Base-by-base conservation (phyloP, 2,888 invertebrate genomes). In the Chaetogeoica ovagalla region DNA sequence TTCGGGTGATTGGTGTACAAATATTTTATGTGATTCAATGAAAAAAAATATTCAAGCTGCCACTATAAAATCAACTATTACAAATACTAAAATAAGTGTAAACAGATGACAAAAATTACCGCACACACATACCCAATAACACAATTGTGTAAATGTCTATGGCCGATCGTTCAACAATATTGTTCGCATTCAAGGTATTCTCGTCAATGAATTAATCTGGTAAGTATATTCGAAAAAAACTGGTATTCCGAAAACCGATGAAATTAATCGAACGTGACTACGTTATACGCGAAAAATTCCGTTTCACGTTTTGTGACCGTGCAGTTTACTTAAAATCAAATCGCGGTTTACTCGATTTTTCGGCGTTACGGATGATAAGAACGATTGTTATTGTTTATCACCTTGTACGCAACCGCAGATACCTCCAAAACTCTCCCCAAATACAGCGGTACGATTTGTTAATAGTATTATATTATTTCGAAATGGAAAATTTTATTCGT, bases 341-440 rank as follows among this genome's bases (percentile, higher is more conserved):
- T 75, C 23, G 74, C 74, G 65, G 74, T 75, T 75, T 74, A 74
- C 63, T 74, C 21, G 21, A 23, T 57, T 65, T 48, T 39, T 65
- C 39, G 39, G 39, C 39, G 39, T 75, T 75, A 65, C 2, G 21
- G 9, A 21, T 66, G 65, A 75, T 65, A 75, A 75, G 39, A 75
- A 43, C 39, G 19, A 39, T 1, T 23, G 57, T 66, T 39, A 39
- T 75, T 65, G 39, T 15, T 9, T 43, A 43, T 43, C 43, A 43
- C 43, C 9, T 7, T n/a, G n/a, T n/a, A 43, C 7, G 43, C 9
- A 43, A 7, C 7, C 8, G 43, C 6, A 9, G 9, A 43, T 43
- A 43, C 7, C 7, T 43, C 7, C 8, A 43, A 43, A 43, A 43
- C 43, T n/a, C 1, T 43, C 43, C 43, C n/a, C n/a, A n/a, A 6